These are phyloP conservation scores for Plagiodera versicolora DNA, from an alignment of 2,888 invertebrate species.

Conservation along the genomic window DNA sequence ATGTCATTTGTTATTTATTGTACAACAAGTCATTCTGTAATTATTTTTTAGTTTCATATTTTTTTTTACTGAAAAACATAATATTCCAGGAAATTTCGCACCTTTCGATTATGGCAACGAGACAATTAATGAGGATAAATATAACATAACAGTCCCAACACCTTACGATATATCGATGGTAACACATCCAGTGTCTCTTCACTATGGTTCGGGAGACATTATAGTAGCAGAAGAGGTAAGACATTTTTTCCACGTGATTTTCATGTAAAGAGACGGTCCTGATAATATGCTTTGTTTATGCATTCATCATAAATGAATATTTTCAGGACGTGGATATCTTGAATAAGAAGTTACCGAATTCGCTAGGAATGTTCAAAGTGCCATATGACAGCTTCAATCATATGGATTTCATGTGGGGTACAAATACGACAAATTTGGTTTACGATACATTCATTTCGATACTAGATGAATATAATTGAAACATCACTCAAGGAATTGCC, in stretches of 20 bases:
- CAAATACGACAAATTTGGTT: slow-evolving; percentile 61
- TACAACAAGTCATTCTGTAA: too few relatives aligned
- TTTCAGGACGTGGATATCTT: slow-evolving; percentile 62
- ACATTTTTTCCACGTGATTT: slow-evolving; percentile 6
- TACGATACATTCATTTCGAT: slow-evolving; percentile 62
- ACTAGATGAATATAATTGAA: slow-evolving; percentile 53
- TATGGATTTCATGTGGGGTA: slow-evolving; percentile 71
- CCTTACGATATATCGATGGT: slow-evolving; percentile 52
- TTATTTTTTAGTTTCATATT: too few relatives aligned
- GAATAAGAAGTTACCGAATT: slow-evolving; percentile 58
- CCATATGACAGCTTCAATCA: slow-evolving; percentile 65
- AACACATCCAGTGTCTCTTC: slow-evolving; percentile 57
- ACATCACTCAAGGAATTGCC: slow-evolving; percentile 2
- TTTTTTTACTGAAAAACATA: too few relatives aligned
- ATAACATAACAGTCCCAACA: slow-evolving; percentile 30
- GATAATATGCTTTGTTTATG: too few relatives aligned
- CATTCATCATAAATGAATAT: background rate
- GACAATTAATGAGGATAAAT: slow-evolving; percentile 33
- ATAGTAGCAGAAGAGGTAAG: slow-evolving; percentile 56
- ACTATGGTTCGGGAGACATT: slow-evolving; percentile 59
- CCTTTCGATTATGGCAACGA: slow-evolving; percentile 36
- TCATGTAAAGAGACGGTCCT: too few relatives aligned
- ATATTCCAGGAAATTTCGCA: slow-evolving; percentile 35
- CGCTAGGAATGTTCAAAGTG: slow-evolving; percentile 61
- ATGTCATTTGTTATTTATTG: too few relatives aligned